Evolutionary conservation across 2,113 vertebrate genomes (phyloP).

Genomic region (Malurus elegans): DNA sequence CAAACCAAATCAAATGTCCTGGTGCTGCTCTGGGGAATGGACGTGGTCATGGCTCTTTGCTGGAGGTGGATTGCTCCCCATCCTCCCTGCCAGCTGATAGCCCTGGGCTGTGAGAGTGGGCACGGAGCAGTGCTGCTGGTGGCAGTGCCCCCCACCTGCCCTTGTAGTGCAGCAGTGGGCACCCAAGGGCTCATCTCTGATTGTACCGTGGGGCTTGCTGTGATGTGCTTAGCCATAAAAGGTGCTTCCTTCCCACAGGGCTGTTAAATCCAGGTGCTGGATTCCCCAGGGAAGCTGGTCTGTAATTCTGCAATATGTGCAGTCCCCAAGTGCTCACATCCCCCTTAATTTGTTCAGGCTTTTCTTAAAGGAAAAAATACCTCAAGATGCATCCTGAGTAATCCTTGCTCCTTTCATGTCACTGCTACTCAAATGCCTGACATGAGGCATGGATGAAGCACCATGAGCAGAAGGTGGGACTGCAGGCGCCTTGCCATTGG

Average conservation of each 20-base stretch:
- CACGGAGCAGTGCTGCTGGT: neutral
- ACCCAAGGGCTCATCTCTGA: neutral
- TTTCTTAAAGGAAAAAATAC: neutral
- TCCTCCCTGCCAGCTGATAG: neutral
- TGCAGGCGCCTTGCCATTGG: accelerated
- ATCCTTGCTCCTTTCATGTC: neutral
- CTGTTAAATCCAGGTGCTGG: neutral
- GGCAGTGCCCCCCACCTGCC: neutral
- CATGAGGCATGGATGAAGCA: neutral
- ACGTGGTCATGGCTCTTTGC: neutral
- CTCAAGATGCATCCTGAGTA: neutral
- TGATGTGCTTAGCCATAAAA: neutral
- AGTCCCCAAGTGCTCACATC: neutral
- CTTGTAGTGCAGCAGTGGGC: neutral
- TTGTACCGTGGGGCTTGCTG: neutral
- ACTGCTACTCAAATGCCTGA: neutral
- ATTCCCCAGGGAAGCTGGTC: neutral
- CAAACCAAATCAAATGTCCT: neutral
- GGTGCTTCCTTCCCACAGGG: neutral
- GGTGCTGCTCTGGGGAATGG: neutral
- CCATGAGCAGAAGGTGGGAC: neutral
- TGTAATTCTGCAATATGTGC: neutral
- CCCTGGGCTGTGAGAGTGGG: neutral
- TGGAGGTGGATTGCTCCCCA: neutral
- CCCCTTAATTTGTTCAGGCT: neutral